phyloP scores from a whole-genome alignment of 2,888 invertebrate species.

The Brachyptera risi region DNA sequence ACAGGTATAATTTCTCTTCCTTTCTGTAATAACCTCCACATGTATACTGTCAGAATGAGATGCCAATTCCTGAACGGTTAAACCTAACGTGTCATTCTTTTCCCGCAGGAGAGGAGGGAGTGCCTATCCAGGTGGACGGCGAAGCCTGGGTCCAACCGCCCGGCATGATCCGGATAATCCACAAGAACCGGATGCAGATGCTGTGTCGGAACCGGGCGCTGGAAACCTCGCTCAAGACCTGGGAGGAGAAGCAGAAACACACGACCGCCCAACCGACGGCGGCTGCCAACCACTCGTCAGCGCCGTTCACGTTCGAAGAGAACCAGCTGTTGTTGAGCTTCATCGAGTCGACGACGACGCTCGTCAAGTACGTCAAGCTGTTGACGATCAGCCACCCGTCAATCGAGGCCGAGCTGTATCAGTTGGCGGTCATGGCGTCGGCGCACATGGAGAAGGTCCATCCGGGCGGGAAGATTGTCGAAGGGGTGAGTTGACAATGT shows the following conservation, averaged over 20 bases:
- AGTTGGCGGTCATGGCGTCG: conserved; percentile 68
- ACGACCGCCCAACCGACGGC: conserved; percentile 51
- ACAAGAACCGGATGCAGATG: conserved; percentile 97
- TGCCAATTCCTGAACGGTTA: too few species aligned
- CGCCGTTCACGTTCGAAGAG: conserved; percentile 55
- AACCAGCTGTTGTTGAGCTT: conserved; percentile 67
- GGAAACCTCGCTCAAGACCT: conserved; percentile 82
- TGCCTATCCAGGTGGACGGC: conserved; percentile 91
- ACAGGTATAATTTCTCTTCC: too few species aligned
- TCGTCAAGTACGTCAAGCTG: conserved; percentile 79
- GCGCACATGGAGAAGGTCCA: conserved; percentile 67
- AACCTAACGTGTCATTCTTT: too few species aligned
- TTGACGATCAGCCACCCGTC: conserved; percentile 63
- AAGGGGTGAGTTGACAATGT: conserved; percentile 65
- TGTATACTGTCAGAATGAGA: too few species aligned
- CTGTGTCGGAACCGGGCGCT: conserved; percentile 86
- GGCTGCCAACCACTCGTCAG: conserved; percentile 39
- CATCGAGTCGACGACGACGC: conserved; percentile 76
- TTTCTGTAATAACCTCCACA: too few species aligned
- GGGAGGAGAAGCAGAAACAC: conserved; percentile 79
- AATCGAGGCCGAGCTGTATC: conserved; percentile 69
- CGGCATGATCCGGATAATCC: conserved; percentile 91
- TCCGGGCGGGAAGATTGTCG: conserved; percentile 75
- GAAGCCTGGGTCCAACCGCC: conserved; percentile 98
- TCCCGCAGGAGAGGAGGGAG: conserved; percentile 88